Evolutionary conservation across 2,797 vertebrate species (phyloP).

Genomic region (Psittacula derbiana): DNA sequence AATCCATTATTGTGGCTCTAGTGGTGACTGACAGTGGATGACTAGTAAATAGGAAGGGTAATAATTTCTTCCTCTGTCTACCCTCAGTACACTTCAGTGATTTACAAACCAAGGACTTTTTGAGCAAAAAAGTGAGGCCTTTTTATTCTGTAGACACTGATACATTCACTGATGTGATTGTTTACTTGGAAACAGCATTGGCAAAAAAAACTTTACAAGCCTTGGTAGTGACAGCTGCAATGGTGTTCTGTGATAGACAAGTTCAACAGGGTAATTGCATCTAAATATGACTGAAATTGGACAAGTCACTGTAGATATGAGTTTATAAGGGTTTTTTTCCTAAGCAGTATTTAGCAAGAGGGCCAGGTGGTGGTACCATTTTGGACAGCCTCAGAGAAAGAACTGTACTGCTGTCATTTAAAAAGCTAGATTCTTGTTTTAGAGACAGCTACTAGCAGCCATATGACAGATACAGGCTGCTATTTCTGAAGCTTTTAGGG

Average conservation of each 20-base stretch:
- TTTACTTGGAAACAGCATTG: not conserved
- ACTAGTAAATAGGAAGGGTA: not conserved
- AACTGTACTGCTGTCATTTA: not conserved
- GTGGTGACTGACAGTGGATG: not conserved
- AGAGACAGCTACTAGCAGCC: not conserved
- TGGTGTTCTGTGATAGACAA: not conserved
- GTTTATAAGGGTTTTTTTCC: not conserved
- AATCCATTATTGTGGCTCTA: not conserved
- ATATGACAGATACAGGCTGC: not conserved
- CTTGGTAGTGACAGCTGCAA: not conserved
- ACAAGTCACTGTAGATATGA: not conserved
- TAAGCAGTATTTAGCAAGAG: not conserved
- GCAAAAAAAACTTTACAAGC: not conserved
- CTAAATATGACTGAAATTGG: not conserved
- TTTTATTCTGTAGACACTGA: not conserved
- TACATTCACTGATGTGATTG: not conserved
- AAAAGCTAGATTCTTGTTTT: not conserved
- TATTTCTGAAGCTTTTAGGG: slow-evolving; percentile 6
- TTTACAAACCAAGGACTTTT: not conserved
- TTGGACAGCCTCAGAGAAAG: not conserved
- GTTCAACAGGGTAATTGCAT: not conserved
- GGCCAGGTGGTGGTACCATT: not conserved
- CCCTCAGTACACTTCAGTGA: not conserved
- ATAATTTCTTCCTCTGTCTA: not conserved
- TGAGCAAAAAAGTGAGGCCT: not conserved